phyloP scores from a whole-genome alignment of 1,140 invertebrate species.

The Ganaspis sp. region DNA sequence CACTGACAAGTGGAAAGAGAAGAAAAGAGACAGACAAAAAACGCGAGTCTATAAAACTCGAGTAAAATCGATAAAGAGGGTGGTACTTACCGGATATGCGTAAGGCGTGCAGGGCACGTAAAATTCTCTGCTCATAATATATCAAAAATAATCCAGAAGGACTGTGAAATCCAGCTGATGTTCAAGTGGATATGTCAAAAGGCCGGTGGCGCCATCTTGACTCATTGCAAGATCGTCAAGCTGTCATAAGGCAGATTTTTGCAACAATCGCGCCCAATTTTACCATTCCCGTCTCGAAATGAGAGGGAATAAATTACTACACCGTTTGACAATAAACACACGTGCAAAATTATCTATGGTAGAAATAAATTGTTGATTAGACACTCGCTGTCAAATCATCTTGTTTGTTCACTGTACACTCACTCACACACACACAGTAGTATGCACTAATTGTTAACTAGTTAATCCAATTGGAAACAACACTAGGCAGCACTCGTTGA shows the following conservation, averaged over 20 bases:
- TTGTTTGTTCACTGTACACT: slow-evolving; percentile 32
- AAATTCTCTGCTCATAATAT: slow-evolving; percentile 74
- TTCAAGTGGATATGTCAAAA: slow-evolving; percentile 64
- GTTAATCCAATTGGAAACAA: neutral
- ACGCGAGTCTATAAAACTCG: neutral
- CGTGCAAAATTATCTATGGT: neutral
- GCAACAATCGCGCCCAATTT: neutral
- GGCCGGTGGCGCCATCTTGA: slow-evolving; percentile 69
- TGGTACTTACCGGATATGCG: slow-evolving; percentile 68
- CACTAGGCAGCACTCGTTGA: neutral
- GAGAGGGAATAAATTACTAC: neutral
- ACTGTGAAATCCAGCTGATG: slow-evolving; percentile 64
- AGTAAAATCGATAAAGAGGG: slow-evolving; percentile 12
- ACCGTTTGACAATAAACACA: neutral
- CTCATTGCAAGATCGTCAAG: slow-evolving; percentile 54
- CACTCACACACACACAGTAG: slow-evolving; percentile 25
- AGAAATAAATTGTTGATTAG: neutral
- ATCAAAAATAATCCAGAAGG: slow-evolving; percentile 35
- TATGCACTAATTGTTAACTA: slow-evolving; percentile 3
- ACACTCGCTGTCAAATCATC: slow-evolving; percentile 41
- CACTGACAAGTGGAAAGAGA: neutral
- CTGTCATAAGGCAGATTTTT: slow-evolving; percentile 66
- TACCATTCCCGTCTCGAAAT: neutral
- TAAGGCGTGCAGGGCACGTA: slow-evolving; percentile 71
- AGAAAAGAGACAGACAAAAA: neutral